Conservation (phyloP, 2,888 invertebrate species). For the Hirtodrosophila confusa region DNA sequence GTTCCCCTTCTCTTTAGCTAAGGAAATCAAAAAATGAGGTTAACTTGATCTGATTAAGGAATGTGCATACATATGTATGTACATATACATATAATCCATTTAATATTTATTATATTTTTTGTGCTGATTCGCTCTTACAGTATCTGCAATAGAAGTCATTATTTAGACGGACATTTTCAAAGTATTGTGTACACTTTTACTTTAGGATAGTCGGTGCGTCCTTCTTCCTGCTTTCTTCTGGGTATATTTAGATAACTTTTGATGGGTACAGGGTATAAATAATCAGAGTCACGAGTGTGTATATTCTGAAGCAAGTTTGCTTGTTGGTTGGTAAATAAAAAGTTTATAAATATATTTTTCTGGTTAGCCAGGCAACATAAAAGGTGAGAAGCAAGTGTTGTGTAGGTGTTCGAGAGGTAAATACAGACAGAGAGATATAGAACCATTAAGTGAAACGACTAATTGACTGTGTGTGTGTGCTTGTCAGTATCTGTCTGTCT, state of each 20-base stretch:
- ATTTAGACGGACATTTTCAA: too few species aligned
- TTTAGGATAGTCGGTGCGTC: too few species aligned
- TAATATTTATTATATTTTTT: too few species aligned
- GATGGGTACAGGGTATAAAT: slow-evolving; percentile 55
- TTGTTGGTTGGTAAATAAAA: slow-evolving; percentile 54
- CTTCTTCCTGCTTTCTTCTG: too few species aligned
- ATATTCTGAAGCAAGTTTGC: slow-evolving; percentile 24
- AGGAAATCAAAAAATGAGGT: too few species aligned
- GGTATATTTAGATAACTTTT: background rate
- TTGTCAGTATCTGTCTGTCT: slow-evolving; percentile 58
- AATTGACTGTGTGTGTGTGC: slow-evolving; percentile 39
- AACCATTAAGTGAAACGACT: slow-evolving; percentile 59
- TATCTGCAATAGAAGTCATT: too few species aligned
- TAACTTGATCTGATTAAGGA: too few species aligned
- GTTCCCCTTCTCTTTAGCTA: too few species aligned
- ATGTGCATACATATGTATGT: too few species aligned
- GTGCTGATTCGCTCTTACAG: too few species aligned
- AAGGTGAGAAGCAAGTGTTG: slow-evolving; percentile 66
- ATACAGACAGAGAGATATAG: slow-evolving; percentile 53
- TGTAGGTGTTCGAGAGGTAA: slow-evolving; percentile 41
- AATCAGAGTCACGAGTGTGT: slow-evolving; percentile 38
- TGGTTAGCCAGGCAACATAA: slow-evolving; percentile 70
- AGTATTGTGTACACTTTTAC: too few species aligned
- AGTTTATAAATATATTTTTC: slow-evolving; percentile 46
- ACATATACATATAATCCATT: too few species aligned